Evolutionary conservation across 2,113 vertebrate genomes (phyloP), one percentile per base, ranked within the genome.

Genomic region (Clarias magur): DNA sequence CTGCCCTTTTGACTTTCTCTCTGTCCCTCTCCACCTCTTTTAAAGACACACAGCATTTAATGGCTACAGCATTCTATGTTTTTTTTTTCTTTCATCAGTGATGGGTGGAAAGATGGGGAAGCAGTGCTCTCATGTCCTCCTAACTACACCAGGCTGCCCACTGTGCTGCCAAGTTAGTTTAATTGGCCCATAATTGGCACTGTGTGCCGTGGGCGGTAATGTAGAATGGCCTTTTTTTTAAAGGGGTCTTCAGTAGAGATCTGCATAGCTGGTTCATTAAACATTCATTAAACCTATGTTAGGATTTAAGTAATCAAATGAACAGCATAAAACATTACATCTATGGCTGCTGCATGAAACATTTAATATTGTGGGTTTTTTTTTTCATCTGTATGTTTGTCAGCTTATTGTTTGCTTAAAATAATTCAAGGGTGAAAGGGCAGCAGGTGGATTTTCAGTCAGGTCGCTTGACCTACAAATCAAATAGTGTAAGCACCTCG

Each of bases 181-280:
- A 86, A 86, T 86, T 86, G 65, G 79, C 54, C 67, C 34, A 62
- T 87, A 87, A 87, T 87, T 82, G 79, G 80, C 79, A 53, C 65
- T 86, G 34, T 53, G 85, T 86, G 85, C 38, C 23, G 21, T 86
- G 34, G 30, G 63, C 34, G 63, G 63, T 56, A 65, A 59, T 72
- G 76, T 72, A 60, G 65, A 81, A 72, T 81, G 63, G 30, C 53
- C 63, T 70, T 56, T 86, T 78, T 73, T 86, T 25, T 48, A 48
- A 86, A 81, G 25, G 19, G 65, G 53, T 81, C 54, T 59, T 86
- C 76, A 68, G 27, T 59, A 53, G 21, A 72, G 63, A 53, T 70
- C n/a, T 72, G 85, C 48, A 80, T 68, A 48, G n/a, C 65, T 6
- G 11, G 48, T 57, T 42, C 70, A 60, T 82, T 73, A 86, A 60